Evolutionary conservation across 2,888 invertebrate species (phyloP), one percentile per base, ranked within the genome.

Genomic region (Sesamia inferens): DNA sequence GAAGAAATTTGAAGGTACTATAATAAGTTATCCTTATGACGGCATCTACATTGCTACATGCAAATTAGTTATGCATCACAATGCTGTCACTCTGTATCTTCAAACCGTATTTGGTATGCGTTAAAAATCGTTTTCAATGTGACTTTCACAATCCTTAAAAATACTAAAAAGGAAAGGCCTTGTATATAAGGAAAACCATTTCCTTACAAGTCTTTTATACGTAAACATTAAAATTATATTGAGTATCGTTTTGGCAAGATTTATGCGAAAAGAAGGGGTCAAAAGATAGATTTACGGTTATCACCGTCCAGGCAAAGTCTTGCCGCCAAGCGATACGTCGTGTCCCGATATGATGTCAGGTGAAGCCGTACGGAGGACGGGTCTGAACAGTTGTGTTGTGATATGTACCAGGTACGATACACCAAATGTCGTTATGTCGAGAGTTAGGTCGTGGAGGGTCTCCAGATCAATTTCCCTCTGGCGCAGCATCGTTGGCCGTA

Each of bases 161-260:
- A 44, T 31, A 16, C 44, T 47, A 13, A 63, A 75, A 69, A n/a
- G 7, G 0, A 47, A 59, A 51, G 31, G n/a, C 82, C 81, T 81
- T 79, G 11, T 14, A 48, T 8, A 10, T 64, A 71, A 77, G 70
- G 79, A 71, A 61, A 79, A 61, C 31, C 8, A n/a, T 66, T 76
- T 75, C 31, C 54, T 61, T 68, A 54, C 0, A 48, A 24, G 5
- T 31, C 19, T 7, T 51, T 14, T 24, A 59, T 59, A 70, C 62
- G 51, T 47, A 55, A 67, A 79, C 62, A 62, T 78, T 65, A 47
- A 48, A 61, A 65, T 65, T 44, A 44, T 22, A 22, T 48, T 2
- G 14, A 48, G 22, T 78, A 24, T n/a, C 47, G 31, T 67, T 77
- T 79, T 73, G 24, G 54, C 19, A 61, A 78, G 39, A n/a, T n/a